Evolutionary conservation across 2,113 vertebrate species (phyloP).

Genomic region (Pleuronectes platessa): DNA sequence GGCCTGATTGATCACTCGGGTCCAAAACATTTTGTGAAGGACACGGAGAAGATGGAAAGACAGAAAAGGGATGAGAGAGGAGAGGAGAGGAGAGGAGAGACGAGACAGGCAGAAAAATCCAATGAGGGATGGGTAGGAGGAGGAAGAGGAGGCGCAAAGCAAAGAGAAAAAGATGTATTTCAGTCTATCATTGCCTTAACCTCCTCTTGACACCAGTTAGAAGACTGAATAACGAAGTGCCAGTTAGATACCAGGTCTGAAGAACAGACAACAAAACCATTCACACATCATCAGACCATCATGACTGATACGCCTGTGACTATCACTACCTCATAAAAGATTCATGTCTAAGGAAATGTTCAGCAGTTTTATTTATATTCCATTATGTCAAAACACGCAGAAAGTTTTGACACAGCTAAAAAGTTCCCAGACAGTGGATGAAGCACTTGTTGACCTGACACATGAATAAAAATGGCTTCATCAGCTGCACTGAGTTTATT

Average conservation of each 20-base stretch:
- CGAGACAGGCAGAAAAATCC: neutral
- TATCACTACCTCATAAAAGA: neutral
- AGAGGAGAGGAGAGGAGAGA: neutral
- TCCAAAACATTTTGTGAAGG: conserved; percentile 52
- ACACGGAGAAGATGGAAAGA: conserved; percentile 36
- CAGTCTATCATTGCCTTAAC: neutral
- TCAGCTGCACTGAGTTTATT: too few relatives aligned
- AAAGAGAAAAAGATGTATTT: neutral
- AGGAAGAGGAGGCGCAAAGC: neutral
- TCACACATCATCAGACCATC: too few relatives aligned
- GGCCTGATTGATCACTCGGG: conserved; percentile 65
- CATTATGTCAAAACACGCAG: neutral
- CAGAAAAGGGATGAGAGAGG: neutral
- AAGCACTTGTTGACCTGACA: neutral
- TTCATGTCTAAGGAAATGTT: neutral
- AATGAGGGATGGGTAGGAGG: neutral
- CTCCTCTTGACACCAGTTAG: neutral
- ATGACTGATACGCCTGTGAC: too few relatives aligned
- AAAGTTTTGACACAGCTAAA: neutral
- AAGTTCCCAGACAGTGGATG: neutral
- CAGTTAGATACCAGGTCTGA: too few relatives aligned
- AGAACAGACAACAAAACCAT: too few relatives aligned
- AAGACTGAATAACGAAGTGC: too few relatives aligned
- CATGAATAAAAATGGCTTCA: neutral
- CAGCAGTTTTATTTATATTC: neutral